Percentiles rank a stretch among this genome's conserved stretches.
phyloP scores from a whole-genome alignment of 2,797 vertebrate genomes.

The Chrysocyon brachyurus region DNA sequence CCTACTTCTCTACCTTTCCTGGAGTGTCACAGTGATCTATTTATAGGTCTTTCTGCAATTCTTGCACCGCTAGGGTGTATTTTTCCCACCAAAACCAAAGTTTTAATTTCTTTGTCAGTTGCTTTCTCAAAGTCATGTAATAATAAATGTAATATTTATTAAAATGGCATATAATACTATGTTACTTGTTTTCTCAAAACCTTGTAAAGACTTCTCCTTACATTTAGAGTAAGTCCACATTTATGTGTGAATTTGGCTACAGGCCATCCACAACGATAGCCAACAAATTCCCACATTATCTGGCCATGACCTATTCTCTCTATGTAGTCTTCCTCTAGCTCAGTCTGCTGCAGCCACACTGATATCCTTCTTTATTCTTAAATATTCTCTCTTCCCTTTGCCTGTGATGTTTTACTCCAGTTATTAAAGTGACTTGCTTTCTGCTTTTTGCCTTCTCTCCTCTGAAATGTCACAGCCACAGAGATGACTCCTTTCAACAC shows the following conservation, averaged over 20 bases:
- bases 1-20: background rate
- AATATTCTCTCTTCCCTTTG: background rate
- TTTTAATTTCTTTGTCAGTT: background rate
- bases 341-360: background rate
- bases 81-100: background rate
- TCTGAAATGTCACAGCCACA: slow-evolving; percentile 18
- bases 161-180: background rate
- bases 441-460: background rate
- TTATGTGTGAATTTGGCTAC: background rate
- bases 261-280: background rate
- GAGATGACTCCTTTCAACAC: background rate
- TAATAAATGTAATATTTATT: background rate
- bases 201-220: background rate
- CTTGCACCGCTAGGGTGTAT: background rate
- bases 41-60: background rate
- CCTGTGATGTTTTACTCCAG: background rate
- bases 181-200: background rate
- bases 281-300: background rate
- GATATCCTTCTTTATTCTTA: background rate
- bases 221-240: background rate
- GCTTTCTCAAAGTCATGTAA: background rate
- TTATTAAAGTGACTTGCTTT: background rate
- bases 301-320: background rate
- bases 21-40: background rate
- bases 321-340: background rate